Evolutionary conservation across 2,113 vertebrate species (phyloP).

Genomic region (Phycodurus eques): DNA sequence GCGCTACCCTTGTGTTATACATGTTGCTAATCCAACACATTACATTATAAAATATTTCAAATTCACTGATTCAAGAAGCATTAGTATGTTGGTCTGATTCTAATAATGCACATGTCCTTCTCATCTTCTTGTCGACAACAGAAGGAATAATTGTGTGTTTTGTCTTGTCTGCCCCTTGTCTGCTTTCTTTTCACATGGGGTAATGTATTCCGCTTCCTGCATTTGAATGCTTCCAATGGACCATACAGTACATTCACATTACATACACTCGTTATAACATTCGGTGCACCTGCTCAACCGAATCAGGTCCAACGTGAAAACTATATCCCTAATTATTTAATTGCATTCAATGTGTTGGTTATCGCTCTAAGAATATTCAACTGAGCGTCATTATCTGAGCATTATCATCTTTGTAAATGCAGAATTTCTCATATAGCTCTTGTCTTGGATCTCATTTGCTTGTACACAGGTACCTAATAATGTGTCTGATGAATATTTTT

Average conservation of each 20-base stretch:
- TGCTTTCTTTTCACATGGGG: conserved; percentile 68
- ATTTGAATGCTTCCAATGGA: conserved; percentile 52
- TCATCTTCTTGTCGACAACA: conserved; percentile 31
- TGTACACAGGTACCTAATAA: neutral
- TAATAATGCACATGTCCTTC: conserved; percentile 19
- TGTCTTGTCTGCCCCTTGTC: conserved; percentile 70
- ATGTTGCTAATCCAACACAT: neutral
- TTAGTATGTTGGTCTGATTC: conserved; percentile 21
- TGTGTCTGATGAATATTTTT: neutral
- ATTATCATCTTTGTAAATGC: neutral
- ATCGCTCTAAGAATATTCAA: conserved; percentile 9
- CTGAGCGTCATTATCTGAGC: neutral
- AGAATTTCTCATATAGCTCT: neutral
- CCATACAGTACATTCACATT: conserved; percentile 59
- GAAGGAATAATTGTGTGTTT: conserved; percentile 61
- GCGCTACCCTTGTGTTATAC: neutral
- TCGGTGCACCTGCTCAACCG: neutral
- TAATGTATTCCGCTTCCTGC: conserved; percentile 72
- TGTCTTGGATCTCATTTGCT: conserved; percentile 1
- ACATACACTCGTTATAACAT: conserved; percentile 26
- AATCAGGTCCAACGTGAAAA: neutral
- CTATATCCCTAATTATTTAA: neutral
- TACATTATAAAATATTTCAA: neutral
- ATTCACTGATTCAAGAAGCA: conserved; percentile 7
- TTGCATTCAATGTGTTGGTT: neutral